These are phyloP conservation scores for Corynorhinus townsendii DNA, from an alignment of 2,113 vertebrate species.

Conservation along the genomic window DNA sequence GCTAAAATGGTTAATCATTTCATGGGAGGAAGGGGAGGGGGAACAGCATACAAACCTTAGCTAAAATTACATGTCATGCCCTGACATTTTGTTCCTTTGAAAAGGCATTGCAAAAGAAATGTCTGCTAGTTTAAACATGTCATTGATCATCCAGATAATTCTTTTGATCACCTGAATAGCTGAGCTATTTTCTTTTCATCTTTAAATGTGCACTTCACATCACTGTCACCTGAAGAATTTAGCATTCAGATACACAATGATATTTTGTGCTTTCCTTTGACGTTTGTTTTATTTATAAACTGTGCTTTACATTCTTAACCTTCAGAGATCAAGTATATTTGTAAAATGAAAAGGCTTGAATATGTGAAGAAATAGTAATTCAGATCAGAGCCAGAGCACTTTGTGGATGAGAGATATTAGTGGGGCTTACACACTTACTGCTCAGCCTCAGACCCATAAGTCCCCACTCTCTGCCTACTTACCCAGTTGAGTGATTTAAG, in stretches of 20 bases:
- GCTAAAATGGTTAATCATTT: conserved; percentile 10
- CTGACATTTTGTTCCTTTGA: conserved; percentile 38
- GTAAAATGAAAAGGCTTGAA: neutral
- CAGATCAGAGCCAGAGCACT: neutral
- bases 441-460: rapidly evolving
- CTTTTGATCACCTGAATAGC: conserved; percentile 39
- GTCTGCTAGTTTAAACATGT: conserved; percentile 24
- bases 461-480: neutral
- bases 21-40: no score
- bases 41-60: neutral
- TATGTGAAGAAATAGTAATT: neutral
- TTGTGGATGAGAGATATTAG: neutral
- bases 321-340: conserved; percentile 34
- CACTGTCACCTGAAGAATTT: neutral
- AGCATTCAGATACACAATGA: neutral
- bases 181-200: conserved; percentile 39
- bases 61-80: neutral
- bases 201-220: conserved; percentile 25
- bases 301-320: conserved; percentile 5
- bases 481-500: neutral
- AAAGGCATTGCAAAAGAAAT: conserved; percentile 7
- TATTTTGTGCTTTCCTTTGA: conserved; percentile 40
- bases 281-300: conserved; percentile 48
- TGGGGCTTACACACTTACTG: no score
- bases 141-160: conserved; percentile 9